These are phyloP conservation scores for Melipona bicolor DNA, from an alignment of 2,888 invertebrate genomes.

Conservation along the genomic window DNA sequence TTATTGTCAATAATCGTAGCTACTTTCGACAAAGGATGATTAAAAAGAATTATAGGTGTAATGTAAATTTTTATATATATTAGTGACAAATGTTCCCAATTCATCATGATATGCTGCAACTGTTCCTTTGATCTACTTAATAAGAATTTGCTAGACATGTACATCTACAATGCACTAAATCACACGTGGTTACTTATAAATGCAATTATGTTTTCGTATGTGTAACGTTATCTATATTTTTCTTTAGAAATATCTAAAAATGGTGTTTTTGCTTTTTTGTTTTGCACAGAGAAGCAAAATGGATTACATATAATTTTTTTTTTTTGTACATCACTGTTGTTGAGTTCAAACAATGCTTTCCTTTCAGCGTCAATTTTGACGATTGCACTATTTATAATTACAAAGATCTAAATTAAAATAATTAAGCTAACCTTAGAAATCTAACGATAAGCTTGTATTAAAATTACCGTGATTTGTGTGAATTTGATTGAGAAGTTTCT, in stretches of 20 bases:
- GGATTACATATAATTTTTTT: constrained; percentile 70
- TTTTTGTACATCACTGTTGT: constrained; percentile 76
- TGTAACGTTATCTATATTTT: constrained; percentile 78
- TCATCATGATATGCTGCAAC: constrained; percentile 76
- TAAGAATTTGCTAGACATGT: constrained; percentile 76
- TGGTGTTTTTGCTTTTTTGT: constrained; percentile 61
- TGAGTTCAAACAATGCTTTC: constrained; percentile 71
- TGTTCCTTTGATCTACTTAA: constrained; percentile 67
- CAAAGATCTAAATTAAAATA: constrained; percentile 77
- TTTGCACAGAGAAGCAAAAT: constrained; percentile 77
- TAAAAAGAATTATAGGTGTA: constrained; percentile 66
- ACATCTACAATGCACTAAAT: constrained; percentile 77
- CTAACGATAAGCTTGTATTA: constrained; percentile 77
- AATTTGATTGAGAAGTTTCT: constrained; percentile 70
- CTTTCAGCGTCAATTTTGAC: constrained; percentile 73
- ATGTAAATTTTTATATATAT: constrained; percentile 75
- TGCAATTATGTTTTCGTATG: constrained; percentile 74
- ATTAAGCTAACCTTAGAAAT: constrained; percentile 73
- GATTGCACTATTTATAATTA: constrained; percentile 83
- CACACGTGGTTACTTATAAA: constrained; percentile 78
- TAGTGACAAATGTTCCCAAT: constrained; percentile 78
- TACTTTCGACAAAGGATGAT: constrained; percentile 66
- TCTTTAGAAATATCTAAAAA: constrained; percentile 78
- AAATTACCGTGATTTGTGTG: constrained; percentile 77
- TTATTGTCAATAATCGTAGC: constrained; percentile 66